Conservation (phyloP, 1,140 invertebrate genomes). For the Caligus rogercresseyi region DNA sequence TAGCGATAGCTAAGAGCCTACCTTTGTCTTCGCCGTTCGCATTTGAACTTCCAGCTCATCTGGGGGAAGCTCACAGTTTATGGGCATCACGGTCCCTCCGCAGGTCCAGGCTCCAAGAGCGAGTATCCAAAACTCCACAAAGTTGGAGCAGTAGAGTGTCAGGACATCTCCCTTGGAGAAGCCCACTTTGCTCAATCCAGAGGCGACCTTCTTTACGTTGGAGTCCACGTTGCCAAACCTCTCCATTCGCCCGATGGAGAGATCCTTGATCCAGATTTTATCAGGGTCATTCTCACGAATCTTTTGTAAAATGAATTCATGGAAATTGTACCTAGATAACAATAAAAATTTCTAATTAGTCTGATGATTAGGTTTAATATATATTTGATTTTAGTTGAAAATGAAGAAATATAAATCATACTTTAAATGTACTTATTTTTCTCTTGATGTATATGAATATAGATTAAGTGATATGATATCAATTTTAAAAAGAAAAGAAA, state of each 20-base stretch:
- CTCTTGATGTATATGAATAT: too few relatives aligned
- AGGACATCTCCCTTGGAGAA: constrained; percentile 11
- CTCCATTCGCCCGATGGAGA: constrained; percentile 2
- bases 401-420: too few relatives aligned
- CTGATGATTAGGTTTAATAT: background rate
- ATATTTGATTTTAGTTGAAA: too few relatives aligned
- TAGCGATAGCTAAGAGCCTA: too few relatives aligned
- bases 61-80: constrained; percentile 15
- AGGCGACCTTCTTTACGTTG: constrained; percentile 1
- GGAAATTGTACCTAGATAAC: constrained; percentile 13
- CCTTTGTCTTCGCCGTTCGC: background rate
- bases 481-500: too few relatives aligned
- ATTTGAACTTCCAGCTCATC: constrained; percentile 10
- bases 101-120: constrained; percentile 11
- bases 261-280: constrained; percentile 18
- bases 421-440: too few relatives aligned
- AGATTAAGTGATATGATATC: too few relatives aligned
- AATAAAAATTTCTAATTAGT: background rate
- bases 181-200: background rate
- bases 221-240: background rate
- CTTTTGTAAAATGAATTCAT: constrained; percentile 9
- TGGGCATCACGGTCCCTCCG: constrained; percentile 16
- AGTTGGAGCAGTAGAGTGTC: constrained; percentile 13
- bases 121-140: constrained; percentile 14
- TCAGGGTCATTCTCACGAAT: constrained; percentile 6